These are phyloP conservation scores for Microchirus variegatus DNA, from an alignment of 2,797 vertebrate species.

Conservation along the genomic window DNA sequence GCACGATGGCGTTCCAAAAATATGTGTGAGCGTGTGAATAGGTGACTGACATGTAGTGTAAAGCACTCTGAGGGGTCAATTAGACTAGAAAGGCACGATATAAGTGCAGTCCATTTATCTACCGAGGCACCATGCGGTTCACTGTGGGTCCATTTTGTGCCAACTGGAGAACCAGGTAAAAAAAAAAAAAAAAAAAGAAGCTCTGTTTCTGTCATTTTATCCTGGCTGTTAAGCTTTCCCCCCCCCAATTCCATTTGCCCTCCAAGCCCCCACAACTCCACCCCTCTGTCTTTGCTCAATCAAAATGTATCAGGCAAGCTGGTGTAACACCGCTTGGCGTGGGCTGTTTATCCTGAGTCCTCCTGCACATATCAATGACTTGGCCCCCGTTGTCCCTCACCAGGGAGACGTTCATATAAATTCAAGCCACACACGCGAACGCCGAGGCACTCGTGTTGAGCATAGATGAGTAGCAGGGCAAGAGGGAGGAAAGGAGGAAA, in stretches of 20 bases:
- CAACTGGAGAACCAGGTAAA: slow-evolving; percentile 45
- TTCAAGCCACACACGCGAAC: slow-evolving; percentile 83
- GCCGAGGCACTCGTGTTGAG: slow-evolving; percentile 78
- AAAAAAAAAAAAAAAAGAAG: slow-evolving; percentile 23
- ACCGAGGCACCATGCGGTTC: slow-evolving; percentile 25
- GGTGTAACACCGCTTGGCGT: slow-evolving; percentile 73
- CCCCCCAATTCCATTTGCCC: slow-evolving; percentile 48
- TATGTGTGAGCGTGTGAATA: not conserved
- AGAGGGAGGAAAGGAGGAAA: slow-evolving; percentile 49
- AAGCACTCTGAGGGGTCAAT: not conserved
- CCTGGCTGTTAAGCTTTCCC: slow-evolving; percentile 68
- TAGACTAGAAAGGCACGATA: not conserved
- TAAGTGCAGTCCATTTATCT: slow-evolving; percentile 1
- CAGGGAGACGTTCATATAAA: slow-evolving; percentile 81
- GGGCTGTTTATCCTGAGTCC: slow-evolving; percentile 83
- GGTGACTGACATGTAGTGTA: not conserved
- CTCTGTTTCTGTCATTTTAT: slow-evolving; percentile 71
- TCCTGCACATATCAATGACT: slow-evolving; percentile 86
- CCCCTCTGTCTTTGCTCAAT: slow-evolving; percentile 68
- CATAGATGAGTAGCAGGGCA: slow-evolving; percentile 79
- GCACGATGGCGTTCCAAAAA: no score
- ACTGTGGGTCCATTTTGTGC: slow-evolving; percentile 57
- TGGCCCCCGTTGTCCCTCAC: slow-evolving; percentile 68
- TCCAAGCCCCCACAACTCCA: slow-evolving; percentile 21
- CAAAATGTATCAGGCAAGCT: slow-evolving; percentile 80